Conservation (phyloP, 2,888 invertebrate species). For the Portevinia maculata region DNA sequence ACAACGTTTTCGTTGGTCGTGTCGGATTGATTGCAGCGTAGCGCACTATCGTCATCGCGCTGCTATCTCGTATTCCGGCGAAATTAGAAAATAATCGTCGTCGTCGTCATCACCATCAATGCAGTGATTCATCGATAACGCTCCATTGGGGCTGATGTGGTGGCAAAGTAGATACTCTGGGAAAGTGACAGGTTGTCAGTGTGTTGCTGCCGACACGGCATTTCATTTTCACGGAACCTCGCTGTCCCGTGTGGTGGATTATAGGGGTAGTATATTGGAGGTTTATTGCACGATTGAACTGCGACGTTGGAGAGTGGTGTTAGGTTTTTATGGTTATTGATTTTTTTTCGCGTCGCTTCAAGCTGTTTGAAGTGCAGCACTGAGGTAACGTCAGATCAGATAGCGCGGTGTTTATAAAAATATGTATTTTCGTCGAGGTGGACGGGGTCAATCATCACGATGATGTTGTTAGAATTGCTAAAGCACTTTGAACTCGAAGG, state of each 20-base stretch:
- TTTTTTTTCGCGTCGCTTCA: slow-evolving; percentile 51
- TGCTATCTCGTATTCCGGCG: slow-evolving; percentile 64
- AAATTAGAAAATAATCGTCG: slow-evolving; percentile 71
- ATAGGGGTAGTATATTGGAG: slow-evolving; percentile 68
- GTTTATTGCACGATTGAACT: slow-evolving; percentile 72
- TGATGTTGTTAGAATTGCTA: slow-evolving; percentile 56
- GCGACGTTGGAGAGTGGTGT: slow-evolving; percentile 50
- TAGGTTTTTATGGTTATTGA: slow-evolving; percentile 72
- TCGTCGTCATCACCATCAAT: slow-evolving; percentile 51
- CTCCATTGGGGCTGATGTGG: slow-evolving; percentile 7
- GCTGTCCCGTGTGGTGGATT: slow-evolving; percentile 58
- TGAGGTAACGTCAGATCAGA: slow-evolving; percentile 41
- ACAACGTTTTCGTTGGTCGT: slow-evolving; percentile 65
- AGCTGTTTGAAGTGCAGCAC: slow-evolving; percentile 54
- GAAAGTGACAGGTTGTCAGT: slow-evolving; percentile 71
- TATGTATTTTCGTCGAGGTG: slow-evolving; percentile 24
- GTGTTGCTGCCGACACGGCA: slow-evolving; percentile 50
- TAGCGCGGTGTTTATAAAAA: not conserved
- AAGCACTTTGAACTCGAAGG: slow-evolving; percentile 44
- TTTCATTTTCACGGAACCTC: slow-evolving; percentile 55
- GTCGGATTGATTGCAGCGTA: slow-evolving; percentile 62
- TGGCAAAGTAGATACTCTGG: slow-evolving; percentile 18
- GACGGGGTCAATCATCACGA: slow-evolving; percentile 15
- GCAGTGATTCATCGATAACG: slow-evolving; percentile 25
- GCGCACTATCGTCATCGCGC: slow-evolving; percentile 63